Evolutionary conservation across 2,113 vertebrate species (phyloP), one percentile per base, ranked within the genome.

Genomic region (Oreochromis spilurus): DNA sequence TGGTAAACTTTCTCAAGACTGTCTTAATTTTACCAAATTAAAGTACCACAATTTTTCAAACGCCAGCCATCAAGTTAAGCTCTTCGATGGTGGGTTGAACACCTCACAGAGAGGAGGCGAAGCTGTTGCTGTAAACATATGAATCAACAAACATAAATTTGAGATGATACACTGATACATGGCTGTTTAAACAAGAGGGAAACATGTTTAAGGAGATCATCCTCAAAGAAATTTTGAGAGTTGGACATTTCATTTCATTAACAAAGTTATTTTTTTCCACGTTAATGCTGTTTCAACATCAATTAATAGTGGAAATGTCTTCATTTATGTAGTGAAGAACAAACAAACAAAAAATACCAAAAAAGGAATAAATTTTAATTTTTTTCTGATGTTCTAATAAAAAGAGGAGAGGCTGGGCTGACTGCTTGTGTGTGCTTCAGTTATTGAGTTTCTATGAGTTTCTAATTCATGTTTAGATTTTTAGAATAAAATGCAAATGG

Each of bases 311-410:
- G 24, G 14, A 75, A 48, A 29, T 48, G 16, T 75, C 16, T 12
- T 50, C 4, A n/a, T 31, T 50, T 50, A 31, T 48, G 43, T 48
- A 48, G 50, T 4, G 8, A 9, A n/a, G 3, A 75, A 11, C 14
- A 72, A 29, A 70, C 7, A 70, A 72, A 11, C 34, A 7, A 26
- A 72, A 72, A 72, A 7, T 26, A 29, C 67, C 10, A 67, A 67
- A 67, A 12, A 67, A 2, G n/a, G 40, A 48, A 0, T 17, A 17
- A 10, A 45, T 48, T 6, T 6, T 48, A 29, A 3, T 7, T 26
- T 26, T 2, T 75, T 75, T 0, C 2, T 19, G 5, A 48, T 0
- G 3, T 26, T 70, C 38, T 70, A 43, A 5, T 75, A 48, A 0
- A 38, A 65, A 38, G 19, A 26, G 13, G 21, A 45, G 21, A 45